Percentiles rank a stretch among this genome's conserved stretches.
Evolutionary conservation across 2,113 vertebrate genomes (phyloP).

Genomic region (Lynx canadensis): DNA sequence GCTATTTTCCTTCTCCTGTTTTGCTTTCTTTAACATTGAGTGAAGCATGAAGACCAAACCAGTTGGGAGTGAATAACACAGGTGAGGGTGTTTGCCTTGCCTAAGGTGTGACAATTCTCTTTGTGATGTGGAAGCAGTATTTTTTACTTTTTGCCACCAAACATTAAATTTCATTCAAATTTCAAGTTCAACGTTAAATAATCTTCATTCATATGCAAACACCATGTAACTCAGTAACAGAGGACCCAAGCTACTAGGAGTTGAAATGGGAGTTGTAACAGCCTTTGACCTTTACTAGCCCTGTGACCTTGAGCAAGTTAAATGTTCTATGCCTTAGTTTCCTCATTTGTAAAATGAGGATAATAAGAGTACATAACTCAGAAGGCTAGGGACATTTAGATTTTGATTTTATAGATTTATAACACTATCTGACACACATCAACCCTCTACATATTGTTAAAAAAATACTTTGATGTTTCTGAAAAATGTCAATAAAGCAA

Average conservation of each 20-base stretch:
- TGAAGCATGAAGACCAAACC: background rate
- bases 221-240: background rate
- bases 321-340: slow-evolving; percentile 10
- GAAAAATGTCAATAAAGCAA: background rate
- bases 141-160: background rate
- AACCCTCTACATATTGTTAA: background rate
- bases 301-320: background rate
- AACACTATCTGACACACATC: background rate
- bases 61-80: background rate
- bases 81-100: background rate
- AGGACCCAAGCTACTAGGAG: background rate
- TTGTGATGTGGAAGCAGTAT: background rate
- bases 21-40: background rate
- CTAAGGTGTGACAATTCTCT: background rate
- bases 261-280: slow-evolving; percentile 20
- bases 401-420: slow-evolving; percentile 50
- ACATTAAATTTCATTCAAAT: background rate
- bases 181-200: background rate
- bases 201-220: background rate
- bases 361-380: background rate
- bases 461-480: slow-evolving; percentile 38
- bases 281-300: background rate
- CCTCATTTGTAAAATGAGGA: slow-evolving; percentile 30
- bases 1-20: background rate
- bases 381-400: slow-evolving; percentile 1